Evolutionary conservation across 2,113 vertebrate species (phyloP).

Genomic region (Melanerpes aurifrons): DNA sequence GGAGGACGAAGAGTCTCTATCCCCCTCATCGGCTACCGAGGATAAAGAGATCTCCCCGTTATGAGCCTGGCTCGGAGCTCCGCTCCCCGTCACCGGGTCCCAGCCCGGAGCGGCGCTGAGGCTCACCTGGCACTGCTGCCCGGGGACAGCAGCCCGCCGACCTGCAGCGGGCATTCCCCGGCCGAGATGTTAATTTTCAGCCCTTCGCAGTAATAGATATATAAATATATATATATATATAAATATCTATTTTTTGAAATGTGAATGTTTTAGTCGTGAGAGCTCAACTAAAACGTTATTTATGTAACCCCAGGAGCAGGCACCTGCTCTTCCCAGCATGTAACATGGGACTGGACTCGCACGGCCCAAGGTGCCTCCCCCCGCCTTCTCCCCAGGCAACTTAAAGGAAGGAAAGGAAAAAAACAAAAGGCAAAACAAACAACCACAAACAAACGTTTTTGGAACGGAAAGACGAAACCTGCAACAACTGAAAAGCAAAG

Average conservation of each 20-base stretch:
- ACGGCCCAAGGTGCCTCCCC: not conserved
- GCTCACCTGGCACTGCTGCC: not conserved
- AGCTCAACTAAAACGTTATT: constrained; percentile 14
- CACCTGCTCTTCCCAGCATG: not conserved
- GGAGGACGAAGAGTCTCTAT: constrained; percentile 95
- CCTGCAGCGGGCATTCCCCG: not conserved
- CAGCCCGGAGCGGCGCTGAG: not conserved
- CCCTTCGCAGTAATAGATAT: not conserved
- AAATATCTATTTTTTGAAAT: not conserved
- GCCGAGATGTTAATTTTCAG: not conserved
- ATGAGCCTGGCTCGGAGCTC: constrained; percentile 34
- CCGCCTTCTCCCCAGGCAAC: not conserved
- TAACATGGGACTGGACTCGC: not conserved
- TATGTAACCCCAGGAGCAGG: not conserved
- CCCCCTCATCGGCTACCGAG: constrained; percentile 88
- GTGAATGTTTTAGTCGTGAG: not conserved
- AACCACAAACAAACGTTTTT: not conserved
- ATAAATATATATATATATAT: not conserved
- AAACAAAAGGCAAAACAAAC: too few relatives aligned
- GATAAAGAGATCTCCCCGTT: constrained; percentile 92
- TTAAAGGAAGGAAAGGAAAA: not conserved
- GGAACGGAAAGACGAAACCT: not conserved
- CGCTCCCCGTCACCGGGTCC: not conserved
- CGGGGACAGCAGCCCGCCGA: not conserved
- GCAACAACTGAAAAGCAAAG: not conserved